phyloP scores from a whole-genome alignment of 2,113 vertebrate species.

The Perognathus longimembris region DNA sequence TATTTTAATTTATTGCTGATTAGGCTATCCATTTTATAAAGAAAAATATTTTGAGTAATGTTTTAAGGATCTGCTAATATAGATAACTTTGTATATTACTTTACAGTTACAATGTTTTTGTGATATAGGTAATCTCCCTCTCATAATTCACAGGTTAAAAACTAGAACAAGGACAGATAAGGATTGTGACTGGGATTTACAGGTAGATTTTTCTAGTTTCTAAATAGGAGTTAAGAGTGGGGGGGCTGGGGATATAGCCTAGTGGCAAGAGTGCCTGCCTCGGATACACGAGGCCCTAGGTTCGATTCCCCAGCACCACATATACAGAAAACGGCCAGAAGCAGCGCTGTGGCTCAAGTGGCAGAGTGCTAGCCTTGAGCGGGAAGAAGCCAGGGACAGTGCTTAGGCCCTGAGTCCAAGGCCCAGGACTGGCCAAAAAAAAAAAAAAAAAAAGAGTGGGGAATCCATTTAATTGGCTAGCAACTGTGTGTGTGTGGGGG shows the following conservation, averaged over 20 bases:
- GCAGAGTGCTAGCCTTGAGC: no score
- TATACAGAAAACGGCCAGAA: no score
- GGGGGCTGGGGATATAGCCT: no score
- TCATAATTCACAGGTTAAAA: not conserved
- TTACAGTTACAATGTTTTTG: not conserved
- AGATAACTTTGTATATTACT: not conserved
- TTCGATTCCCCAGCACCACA: no score
- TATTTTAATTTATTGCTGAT: not conserved
- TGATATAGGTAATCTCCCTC: not conserved
- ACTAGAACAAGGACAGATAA: slow-evolving; percentile 32
- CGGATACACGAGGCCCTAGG: no score
- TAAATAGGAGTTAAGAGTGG: not conserved
- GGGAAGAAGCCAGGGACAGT: no score
- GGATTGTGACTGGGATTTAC: not conserved
- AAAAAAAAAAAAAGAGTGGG: no score
- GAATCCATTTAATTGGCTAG: not conserved
- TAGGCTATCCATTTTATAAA: not conserved
- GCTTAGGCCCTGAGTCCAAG: no score
- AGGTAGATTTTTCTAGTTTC: slow-evolving; percentile 7
- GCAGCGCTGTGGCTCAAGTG: no score
- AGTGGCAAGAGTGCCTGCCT: no score
- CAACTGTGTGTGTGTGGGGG: not conserved
- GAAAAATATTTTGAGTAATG: not conserved
- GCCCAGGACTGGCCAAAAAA: no score
- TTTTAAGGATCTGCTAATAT: not conserved